Evolutionary conservation across 2,113 vertebrate species (phyloP).

Genomic region (Vanacampus margaritifer): DNA sequence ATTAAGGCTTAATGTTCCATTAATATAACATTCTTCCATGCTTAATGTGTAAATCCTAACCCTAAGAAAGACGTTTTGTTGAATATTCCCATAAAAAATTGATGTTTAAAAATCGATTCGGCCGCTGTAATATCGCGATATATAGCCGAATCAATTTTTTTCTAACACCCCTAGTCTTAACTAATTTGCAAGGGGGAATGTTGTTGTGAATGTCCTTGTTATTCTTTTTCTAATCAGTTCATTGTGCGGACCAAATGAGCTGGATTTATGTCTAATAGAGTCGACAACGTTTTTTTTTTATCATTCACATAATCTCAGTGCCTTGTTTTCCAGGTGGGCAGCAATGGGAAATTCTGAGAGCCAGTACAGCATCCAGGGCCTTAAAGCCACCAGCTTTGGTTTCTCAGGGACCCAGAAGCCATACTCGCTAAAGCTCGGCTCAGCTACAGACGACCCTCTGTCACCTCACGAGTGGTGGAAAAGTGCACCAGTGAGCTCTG

Average conservation of each 20-base stretch:
- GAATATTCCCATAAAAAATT: too few relatives aligned
- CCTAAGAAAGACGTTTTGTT: too few relatives aligned
- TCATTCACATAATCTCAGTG: background rate
- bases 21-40: too few relatives aligned
- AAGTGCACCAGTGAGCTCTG: conserved; percentile 59
- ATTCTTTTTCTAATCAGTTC: conserved; percentile 32
- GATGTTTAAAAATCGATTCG: too few relatives aligned
- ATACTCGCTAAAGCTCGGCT: conserved; percentile 80
- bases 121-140: too few relatives aligned
- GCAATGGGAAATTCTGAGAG: conserved; percentile 98
- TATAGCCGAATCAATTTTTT: too few relatives aligned
- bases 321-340: conserved; percentile 60
- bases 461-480: conserved; percentile 79
- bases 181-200: background rate
- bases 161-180: too few relatives aligned
- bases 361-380: conserved; percentile 89
- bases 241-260: conserved; percentile 22
- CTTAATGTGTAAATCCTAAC: too few relatives aligned
- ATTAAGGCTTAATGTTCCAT: too few relatives aligned
- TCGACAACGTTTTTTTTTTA: conserved; percentile 6
- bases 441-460: conserved; percentile 78
- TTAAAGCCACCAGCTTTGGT: conserved; percentile 73
- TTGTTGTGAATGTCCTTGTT: conserved; percentile 24
- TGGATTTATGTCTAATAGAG: conserved; percentile 17
- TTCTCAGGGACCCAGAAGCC: conserved; percentile 82